These are phyloP conservation scores for Blastomussa wellsi DNA, from an alignment of 92 coral and sea anemone genomes.

Conservation along the genomic window DNA sequence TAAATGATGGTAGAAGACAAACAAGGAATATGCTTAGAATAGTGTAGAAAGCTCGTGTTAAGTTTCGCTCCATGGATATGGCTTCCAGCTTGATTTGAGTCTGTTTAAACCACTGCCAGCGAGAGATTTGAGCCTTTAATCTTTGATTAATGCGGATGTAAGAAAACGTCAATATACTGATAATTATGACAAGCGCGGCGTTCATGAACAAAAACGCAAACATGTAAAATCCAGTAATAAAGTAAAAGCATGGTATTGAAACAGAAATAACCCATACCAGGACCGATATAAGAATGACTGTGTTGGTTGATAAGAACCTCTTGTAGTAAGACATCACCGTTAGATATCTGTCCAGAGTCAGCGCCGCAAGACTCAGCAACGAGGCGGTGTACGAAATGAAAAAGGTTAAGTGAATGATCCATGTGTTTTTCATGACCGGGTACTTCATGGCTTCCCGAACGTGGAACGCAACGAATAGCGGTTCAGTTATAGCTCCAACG, in stretches of 20 bases:
- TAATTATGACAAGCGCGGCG: slow-evolving; percentile 73
- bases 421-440: slow-evolving; percentile 16
- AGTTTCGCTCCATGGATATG: slow-evolving; percentile 17
- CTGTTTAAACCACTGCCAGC: slow-evolving; percentile 54
- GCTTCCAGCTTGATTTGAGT: slow-evolving; percentile 25
- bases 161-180: slow-evolving; percentile 60
- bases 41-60: slow-evolving; percentile 51
- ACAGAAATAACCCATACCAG: slow-evolving; percentile 79
- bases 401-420: slow-evolving; percentile 66
- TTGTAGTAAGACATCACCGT: slow-evolving; percentile 78
- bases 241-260: slow-evolving; percentile 73
- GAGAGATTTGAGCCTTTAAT: slow-evolving; percentile 50
- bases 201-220: slow-evolving; percentile 88
- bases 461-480: slow-evolving; percentile 67
- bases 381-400: slow-evolving; percentile 89
- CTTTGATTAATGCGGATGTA: slow-evolving; percentile 62
- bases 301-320: slow-evolving; percentile 52
- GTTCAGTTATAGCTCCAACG: slow-evolving; percentile 72
- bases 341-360: slow-evolving; percentile 84
- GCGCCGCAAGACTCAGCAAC: slow-evolving; percentile 76
- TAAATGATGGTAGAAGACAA: slow-evolving; percentile 53
- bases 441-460: slow-evolving; percentile 62
- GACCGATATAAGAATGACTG: slow-evolving; percentile 63
- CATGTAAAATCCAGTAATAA: slow-evolving; percentile 71
- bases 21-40: slow-evolving; percentile 51